These are phyloP conservation scores for Circaetus cinerascens DNA, from an alignment of 2,113 vertebrate species.

Conservation along the genomic window DNA sequence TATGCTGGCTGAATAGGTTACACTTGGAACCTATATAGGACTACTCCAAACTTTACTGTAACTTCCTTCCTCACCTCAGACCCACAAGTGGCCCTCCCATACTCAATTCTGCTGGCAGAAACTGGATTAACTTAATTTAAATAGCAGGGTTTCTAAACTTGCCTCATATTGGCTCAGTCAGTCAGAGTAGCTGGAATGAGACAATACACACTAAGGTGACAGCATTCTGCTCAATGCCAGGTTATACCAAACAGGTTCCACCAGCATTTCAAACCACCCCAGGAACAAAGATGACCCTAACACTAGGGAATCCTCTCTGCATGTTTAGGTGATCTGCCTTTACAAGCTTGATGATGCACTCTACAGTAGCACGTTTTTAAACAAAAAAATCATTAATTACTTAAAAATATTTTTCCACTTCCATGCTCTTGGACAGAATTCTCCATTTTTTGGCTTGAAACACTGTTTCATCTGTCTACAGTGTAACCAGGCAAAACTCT, in stretches of 20 bases:
- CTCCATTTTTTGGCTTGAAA: neutral
- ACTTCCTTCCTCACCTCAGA: constrained; percentile 29
- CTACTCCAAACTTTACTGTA: neutral
- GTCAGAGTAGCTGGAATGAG: neutral
- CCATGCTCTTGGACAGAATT: neutral
- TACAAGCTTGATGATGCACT: neutral
- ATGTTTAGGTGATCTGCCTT: neutral
- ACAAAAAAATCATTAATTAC: neutral
- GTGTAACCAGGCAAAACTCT: neutral
- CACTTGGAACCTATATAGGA: neutral
- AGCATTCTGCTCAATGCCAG: neutral
- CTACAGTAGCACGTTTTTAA: fast-evolving
- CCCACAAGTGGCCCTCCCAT: neutral
- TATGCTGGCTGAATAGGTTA: neutral
- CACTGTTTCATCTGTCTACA: neutral
- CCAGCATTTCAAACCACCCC: neutral
- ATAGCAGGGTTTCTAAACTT: neutral
- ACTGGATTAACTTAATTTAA: neutral
- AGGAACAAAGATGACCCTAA: fast-evolving
- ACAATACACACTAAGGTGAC: neutral
- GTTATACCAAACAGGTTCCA: neutral
- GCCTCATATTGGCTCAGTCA: neutral
- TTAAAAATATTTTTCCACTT: neutral
- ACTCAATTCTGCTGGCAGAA: neutral
- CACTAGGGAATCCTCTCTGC: neutral